Evolutionary conservation across 2,888 invertebrate species (phyloP).

Genomic region (Fissipunctia ypsillon): DNA sequence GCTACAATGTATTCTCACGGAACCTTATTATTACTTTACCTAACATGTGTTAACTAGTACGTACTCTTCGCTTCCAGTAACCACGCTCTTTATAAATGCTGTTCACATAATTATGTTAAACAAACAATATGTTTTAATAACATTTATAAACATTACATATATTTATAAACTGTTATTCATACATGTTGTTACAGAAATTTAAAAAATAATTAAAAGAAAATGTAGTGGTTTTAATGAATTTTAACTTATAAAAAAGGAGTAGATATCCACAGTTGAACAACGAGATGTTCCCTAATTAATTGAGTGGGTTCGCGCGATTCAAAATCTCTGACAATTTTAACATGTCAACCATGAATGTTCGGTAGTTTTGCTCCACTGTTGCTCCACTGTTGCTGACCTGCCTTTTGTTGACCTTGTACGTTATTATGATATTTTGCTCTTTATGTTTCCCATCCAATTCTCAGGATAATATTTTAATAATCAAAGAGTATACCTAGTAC

Average conservation of each 20-base stretch:
- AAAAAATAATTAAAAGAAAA: not conserved
- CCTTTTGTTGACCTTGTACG: not conserved
- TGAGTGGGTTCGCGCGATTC: not conserved
- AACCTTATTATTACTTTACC: not conserved
- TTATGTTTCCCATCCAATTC: constrained; percentile 25
- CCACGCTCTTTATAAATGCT: not conserved
- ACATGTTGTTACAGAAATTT: not conserved
- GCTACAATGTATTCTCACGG: not conserved
- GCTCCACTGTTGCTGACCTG: too few species aligned
- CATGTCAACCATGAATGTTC: not conserved
- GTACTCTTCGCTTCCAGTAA: not conserved
- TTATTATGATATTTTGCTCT: constrained; percentile 10
- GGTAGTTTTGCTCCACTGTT: not conserved
- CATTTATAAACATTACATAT: too few species aligned
- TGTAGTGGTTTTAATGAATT: not conserved
- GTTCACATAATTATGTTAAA: too few species aligned
- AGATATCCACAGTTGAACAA: not conserved
- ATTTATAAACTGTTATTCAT: not conserved
- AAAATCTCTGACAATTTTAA: not conserved
- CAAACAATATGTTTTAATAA: too few species aligned
- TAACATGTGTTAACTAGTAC: not conserved
- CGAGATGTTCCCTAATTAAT: not conserved
- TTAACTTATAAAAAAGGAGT: not conserved
- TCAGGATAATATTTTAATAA: constrained; percentile 47
- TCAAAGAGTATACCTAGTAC: constrained; percentile 7